Evolutionary conservation across 2,888 invertebrate genomes (phyloP), one percentile per base, ranked within the genome.

Genomic region (Quadroppia sp.): DNA sequence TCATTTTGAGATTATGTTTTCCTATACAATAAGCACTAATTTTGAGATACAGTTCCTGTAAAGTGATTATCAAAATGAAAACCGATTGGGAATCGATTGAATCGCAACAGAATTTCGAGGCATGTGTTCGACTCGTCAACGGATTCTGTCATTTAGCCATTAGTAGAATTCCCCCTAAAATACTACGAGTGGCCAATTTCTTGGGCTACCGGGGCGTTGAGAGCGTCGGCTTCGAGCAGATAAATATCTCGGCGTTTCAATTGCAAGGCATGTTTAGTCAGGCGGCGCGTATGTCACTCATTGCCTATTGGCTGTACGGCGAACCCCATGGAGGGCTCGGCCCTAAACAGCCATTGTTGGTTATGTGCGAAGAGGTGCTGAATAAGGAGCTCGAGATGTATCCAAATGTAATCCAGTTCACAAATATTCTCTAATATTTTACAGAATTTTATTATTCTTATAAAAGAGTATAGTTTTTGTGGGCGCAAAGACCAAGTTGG

Each of bases 141-240:
- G 72, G 72, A n/a, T 13, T 59, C 9, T 23, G 30, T 9, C 30
- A 72, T 36, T 61, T 72, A 15, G 36, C 36, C 13, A 32, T 72
- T 2, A 56, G 56, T 32, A 25, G 17, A 11, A 15, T 61, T 23
- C 72, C 72, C 0, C 45, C 72, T 11, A 72, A 61, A 45, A 1
- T 72, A 17, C 11, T 72, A 13, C 4, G 17, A 28, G 13, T 72
- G 1, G 17, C 45, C n/a, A 56, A 53, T 28, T 72, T 72, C 20
- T 30, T 72, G 1, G 72, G 72, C 17, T 61, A 36, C 20, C 0
- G 15, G 13, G 72, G 72, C 0, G 15, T 20, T 1, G 36, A 32
- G 7, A 42, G 36, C 6, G 13, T 56, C 2, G 71, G 28, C 4
- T 32, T 30, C 4, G 11, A 23, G 6, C 4, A 50, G 1, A 20